Evolutionary conservation across 1,140 invertebrate genomes (phyloP).

Genomic region (Vollenhovia emeryi): DNA sequence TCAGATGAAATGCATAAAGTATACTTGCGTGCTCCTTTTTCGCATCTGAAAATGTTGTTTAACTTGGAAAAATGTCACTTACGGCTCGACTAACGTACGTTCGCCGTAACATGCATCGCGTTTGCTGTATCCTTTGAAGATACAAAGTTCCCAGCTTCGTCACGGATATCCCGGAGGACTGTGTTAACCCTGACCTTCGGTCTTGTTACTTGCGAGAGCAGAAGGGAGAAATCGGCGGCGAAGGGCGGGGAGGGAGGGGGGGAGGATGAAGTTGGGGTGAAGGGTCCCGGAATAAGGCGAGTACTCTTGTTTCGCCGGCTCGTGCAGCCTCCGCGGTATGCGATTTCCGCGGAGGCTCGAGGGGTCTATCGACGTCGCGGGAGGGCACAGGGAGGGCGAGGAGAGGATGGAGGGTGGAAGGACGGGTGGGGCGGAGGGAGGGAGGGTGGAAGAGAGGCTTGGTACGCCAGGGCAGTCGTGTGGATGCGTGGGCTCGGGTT

Average conservation of each 20-base stretch:
- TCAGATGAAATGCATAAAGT: background rate
- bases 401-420: background rate
- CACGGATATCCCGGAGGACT: constrained; percentile 41
- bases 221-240: constrained; percentile 21
- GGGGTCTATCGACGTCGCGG: constrained; percentile 44
- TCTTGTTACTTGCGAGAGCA: constrained; percentile 52
- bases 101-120: background rate
- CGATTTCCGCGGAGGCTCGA: constrained; percentile 51
- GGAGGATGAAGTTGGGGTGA: constrained; percentile 22
- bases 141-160: constrained; percentile 15
- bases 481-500: constrained; percentile 74
- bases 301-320: constrained; percentile 48
- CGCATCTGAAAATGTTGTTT: background rate
- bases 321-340: constrained; percentile 30
- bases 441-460: constrained; percentile 65
- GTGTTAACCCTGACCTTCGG: constrained; percentile 62
- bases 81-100: background rate
- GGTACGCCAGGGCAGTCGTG: constrained; percentile 69
- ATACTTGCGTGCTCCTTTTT: too few relatives aligned
- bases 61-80: background rate
- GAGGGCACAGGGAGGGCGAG: constrained; percentile 26
- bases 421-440: background rate
- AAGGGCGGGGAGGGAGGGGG: background rate
- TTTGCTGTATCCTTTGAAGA: constrained; percentile 17
- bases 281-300: constrained; percentile 54